These are phyloP conservation scores for Ladona fulva DNA, from an alignment of 1,140 invertebrate species.

Conservation along the genomic window DNA sequence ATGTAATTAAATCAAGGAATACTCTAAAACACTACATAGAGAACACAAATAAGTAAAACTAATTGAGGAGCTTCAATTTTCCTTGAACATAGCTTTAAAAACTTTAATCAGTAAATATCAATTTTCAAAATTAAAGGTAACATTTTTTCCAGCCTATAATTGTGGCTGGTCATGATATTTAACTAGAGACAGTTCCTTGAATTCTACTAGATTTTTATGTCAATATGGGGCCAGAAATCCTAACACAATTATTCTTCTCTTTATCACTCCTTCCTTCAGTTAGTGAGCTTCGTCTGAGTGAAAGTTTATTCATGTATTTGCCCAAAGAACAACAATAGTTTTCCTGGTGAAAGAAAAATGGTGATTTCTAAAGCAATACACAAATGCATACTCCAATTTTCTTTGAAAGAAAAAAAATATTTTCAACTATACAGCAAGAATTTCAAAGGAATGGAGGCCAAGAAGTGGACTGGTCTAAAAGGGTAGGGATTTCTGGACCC, in stretches of 20 bases:
- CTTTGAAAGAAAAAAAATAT: conserved; percentile 1
- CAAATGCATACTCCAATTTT: conserved; percentile 2
- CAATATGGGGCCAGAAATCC: not conserved
- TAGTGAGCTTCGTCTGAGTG: not conserved
- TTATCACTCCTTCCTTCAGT: not conserved
- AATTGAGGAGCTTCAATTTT: too few relatives aligned
- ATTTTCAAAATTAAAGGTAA: too few relatives aligned
- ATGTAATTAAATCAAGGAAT: too few relatives aligned
- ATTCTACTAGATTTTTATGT: too few relatives aligned
- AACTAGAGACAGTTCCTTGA: too few relatives aligned
- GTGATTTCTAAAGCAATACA: conserved; percentile 10
- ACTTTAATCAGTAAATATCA: too few relatives aligned
- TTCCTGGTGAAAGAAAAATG: not conserved
- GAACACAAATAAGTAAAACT: too few relatives aligned
- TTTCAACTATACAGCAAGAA: conserved; percentile 2
- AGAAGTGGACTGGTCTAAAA: conserved; percentile 12
- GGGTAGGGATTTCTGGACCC: conserved; percentile 16
- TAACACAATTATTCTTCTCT: not conserved
- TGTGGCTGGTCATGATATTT: too few relatives aligned
- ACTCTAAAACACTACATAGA: too few relatives aligned
- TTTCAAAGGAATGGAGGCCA: conserved; percentile 4
- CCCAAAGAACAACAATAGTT: conserved; percentile 6
- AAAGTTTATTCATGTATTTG: not conserved
- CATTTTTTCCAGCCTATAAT: too few relatives aligned
- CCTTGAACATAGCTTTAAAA: too few relatives aligned